These are phyloP conservation scores for Augochlora pura DNA, from an alignment of 1,140 invertebrate species.

Conservation along the genomic window DNA sequence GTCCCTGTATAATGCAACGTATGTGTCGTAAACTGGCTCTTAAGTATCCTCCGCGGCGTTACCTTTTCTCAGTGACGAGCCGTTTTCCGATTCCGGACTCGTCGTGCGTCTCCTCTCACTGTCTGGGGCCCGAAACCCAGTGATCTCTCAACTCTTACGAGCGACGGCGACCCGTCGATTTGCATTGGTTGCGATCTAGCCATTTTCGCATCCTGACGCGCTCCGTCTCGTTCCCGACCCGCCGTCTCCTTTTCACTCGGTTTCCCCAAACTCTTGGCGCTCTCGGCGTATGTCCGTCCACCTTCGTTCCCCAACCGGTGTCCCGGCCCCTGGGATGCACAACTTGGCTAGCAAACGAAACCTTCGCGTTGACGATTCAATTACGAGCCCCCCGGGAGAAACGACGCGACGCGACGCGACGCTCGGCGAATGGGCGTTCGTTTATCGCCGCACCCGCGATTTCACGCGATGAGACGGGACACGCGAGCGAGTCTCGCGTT, in stretches of 20 bases:
- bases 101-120: conserved; percentile 22
- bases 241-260: too few relatives aligned
- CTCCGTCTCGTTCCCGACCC: too few relatives aligned
- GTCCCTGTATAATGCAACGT: conserved; percentile 45
- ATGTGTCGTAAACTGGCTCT: conserved; percentile 52
- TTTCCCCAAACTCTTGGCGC: too few relatives aligned
- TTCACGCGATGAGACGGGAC: conserved; percentile 10
- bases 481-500: neutral
- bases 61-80: conserved; percentile 33
- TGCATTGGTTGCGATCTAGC: conserved; percentile 11
- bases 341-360: neutral
- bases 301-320: too few relatives aligned
- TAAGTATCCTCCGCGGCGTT: conserved; percentile 40
- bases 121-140: neutral
- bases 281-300: too few relatives aligned
- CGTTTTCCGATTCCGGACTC: conserved; percentile 17
- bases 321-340: neutral
- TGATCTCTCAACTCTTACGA: too few relatives aligned
- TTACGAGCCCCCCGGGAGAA: neutral
- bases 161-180: neutral
- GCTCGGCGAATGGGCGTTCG: neutral
- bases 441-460: conserved; percentile 5
- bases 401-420: neutral
- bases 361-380: conserved; percentile 5
- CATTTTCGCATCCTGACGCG: neutral